Evolutionary conservation across 1,140 invertebrate species (phyloP).

Genomic region (Bombus polaris): DNA sequence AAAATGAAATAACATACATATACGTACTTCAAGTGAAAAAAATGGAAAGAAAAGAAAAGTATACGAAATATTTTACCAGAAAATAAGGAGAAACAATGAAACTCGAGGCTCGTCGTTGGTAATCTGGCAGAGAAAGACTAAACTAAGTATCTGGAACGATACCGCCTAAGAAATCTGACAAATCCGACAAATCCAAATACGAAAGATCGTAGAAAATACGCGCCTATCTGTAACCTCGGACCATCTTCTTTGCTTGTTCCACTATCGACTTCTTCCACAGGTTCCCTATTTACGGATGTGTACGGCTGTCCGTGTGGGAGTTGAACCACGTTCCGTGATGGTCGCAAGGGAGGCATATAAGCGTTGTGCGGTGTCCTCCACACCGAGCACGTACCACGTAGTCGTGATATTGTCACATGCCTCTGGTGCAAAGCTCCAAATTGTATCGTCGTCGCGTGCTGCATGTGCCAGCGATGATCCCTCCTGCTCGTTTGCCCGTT

Average conservation of each 20-base stretch:
- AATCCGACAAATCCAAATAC: constrained; percentile 77
- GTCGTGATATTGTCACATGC: constrained; percentile 77
- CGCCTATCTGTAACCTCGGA: constrained; percentile 36
- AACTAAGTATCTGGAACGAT: neutral
- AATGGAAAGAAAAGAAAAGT: too few relatives aligned
- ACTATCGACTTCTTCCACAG: neutral
- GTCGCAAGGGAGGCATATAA: constrained; percentile 31
- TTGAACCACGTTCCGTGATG: constrained; percentile 31
- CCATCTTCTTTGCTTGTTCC: neutral
- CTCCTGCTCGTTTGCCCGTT: constrained; percentile 22
- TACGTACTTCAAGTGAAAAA: neutral
- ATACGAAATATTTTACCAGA: neutral
- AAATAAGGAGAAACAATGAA: neutral
- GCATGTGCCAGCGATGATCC: constrained; percentile 56
- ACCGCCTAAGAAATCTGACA: constrained; percentile 73
- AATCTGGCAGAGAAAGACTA: neutral
- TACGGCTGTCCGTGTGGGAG: neutral
- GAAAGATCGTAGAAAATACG: constrained; percentile 59
- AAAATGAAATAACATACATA: neutral
- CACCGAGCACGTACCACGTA: constrained; percentile 73
- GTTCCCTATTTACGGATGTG: too few relatives aligned
- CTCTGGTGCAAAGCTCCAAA: constrained; percentile 76
- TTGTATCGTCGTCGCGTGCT: constrained; percentile 75
- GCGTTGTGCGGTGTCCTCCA: constrained; percentile 31
- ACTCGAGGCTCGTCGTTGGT: neutral